These are phyloP conservation scores for Automeris io DNA, from an alignment of 2,888 invertebrate species.

Conservation along the genomic window DNA sequence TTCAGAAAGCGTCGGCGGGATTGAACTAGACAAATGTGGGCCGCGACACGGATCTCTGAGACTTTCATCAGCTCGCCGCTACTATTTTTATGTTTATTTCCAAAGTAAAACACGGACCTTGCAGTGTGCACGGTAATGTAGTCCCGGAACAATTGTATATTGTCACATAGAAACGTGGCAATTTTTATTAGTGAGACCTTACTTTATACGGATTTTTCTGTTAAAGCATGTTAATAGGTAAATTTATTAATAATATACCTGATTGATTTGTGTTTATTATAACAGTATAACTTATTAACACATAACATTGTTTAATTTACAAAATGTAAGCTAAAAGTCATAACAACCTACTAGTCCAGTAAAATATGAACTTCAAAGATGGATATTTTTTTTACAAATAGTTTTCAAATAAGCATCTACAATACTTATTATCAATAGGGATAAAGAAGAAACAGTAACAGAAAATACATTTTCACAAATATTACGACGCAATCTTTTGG, in stretches of 20 bases:
- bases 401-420: no score
- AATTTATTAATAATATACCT: neutral
- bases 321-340: no score
- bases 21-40: conserved; percentile 60
- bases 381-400: no score
- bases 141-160: neutral
- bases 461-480: no score
- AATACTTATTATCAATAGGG: no score
- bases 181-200: neutral
- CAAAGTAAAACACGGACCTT: conserved; percentile 16
- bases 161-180: neutral
- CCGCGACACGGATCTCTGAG: conserved; percentile 55
- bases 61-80: conserved; percentile 31
- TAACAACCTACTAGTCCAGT: no score
- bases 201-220: neutral
- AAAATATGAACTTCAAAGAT: no score
- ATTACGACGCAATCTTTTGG: no score
- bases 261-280: neutral
- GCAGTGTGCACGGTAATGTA: conserved; percentile 1
- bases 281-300: no score
- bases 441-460: no score
- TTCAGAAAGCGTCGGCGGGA: conserved; percentile 58
- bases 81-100: conserved; percentile 28
- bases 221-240: neutral
- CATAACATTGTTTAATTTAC: no score